Evolutionary conservation across 2,888 invertebrate species (phyloP).

Genomic region (Panzeria rudis): DNA sequence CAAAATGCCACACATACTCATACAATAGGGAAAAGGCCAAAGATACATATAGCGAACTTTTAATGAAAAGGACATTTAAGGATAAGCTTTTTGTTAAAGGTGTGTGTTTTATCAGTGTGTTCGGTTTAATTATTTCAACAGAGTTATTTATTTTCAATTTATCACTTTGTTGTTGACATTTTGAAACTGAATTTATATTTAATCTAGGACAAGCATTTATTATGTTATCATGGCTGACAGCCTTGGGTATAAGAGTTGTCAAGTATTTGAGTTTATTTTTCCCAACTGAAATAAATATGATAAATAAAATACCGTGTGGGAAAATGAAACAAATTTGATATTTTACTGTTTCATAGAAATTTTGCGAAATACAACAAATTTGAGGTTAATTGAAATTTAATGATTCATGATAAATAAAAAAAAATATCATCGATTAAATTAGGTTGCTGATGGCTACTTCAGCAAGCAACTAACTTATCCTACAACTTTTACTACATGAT

Average conservation of each 20-base stretch:
- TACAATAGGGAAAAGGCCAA: not conserved
- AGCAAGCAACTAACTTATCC: slow-evolving; percentile 26
- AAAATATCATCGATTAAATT: slow-evolving; percentile 52
- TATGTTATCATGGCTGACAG: not conserved
- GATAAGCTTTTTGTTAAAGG: not conserved
- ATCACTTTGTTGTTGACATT: slow-evolving; percentile 50
- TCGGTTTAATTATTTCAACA: not conserved
- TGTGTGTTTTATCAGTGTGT: not conserved
- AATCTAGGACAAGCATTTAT: slow-evolving; percentile 9
- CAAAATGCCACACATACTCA: slow-evolving; percentile 1
- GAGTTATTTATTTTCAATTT: slow-evolving; percentile 52
- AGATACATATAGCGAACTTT: not conserved
- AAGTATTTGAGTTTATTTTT: not conserved
- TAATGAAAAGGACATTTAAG: slow-evolving; percentile 19
- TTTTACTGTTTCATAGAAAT: not conserved
- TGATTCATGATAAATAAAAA: slow-evolving; percentile 38
- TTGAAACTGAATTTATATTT: slow-evolving; percentile 23
- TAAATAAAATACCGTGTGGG: not conserved
- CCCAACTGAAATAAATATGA: not conserved
- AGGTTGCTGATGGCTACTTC: slow-evolving; percentile 38
- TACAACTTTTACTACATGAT: slow-evolving; percentile 25
- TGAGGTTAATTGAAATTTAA: slow-evolving; percentile 66
- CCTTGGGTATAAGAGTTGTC: not conserved
- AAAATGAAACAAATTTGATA: not conserved
- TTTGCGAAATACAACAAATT: not conserved